A percentile compares a stretch with the other conserved stretches of the same genome.
Evolutionary conservation across 2,797 vertebrate genomes (phyloP).

Genomic region (Phoeniculus purpureus): DNA sequence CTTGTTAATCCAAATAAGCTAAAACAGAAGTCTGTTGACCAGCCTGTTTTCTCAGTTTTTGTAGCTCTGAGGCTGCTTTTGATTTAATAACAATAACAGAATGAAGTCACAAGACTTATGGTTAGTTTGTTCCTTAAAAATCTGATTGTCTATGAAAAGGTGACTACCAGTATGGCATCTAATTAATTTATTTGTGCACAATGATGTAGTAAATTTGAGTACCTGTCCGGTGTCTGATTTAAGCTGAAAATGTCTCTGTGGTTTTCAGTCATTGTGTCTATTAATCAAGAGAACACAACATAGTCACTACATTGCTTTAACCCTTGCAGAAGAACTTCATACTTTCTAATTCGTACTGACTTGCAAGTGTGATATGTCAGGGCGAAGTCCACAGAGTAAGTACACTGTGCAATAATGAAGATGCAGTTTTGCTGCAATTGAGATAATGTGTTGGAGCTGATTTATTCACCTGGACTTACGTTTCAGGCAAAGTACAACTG

Average conservation of each 20-base stretch:
- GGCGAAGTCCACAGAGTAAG: conserved; percentile 48
- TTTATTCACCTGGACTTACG: conserved; percentile 63
- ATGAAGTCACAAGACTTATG: neutral
- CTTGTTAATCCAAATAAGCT: neutral
- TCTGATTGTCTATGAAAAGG: neutral
- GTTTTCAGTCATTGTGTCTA: neutral
- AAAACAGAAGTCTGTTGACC: neutral
- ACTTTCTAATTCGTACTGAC: neutral
- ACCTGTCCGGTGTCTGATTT: neutral
- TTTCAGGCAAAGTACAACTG: conserved; percentile 56
- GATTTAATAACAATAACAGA: neutral
- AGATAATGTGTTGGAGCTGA: conserved; percentile 25
- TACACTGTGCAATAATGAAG: conserved; percentile 14
- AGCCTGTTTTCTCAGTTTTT: neutral
- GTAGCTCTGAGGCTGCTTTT: neutral
- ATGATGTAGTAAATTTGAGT: neutral
- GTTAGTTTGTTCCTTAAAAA: neutral
- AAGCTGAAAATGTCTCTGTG: neutral
- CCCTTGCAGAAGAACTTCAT: neutral
- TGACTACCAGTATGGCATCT: neutral
- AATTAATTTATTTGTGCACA: neutral
- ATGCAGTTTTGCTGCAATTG: conserved; percentile 39
- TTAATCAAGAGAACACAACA: neutral
- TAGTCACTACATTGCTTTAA: neutral
- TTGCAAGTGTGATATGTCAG: neutral